Evolutionary conservation across 2,888 invertebrate genomes (phyloP).

Genomic region (Acleris cristana): DNA sequence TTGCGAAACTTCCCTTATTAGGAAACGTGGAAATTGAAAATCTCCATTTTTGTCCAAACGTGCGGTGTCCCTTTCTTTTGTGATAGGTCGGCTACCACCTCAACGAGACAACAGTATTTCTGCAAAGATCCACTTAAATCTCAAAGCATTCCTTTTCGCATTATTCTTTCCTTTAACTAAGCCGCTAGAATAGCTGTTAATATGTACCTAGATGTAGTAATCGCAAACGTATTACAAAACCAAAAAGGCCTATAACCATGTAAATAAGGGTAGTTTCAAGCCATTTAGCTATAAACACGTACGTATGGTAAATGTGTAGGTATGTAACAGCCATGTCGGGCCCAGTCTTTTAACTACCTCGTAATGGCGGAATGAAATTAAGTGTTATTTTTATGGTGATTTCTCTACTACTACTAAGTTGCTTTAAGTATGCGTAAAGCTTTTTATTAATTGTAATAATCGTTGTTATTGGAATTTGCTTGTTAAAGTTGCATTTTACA

Average conservation of each 20-base stretch:
- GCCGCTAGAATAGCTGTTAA: constrained; percentile 56
- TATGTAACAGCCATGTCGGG: constrained; percentile 69
- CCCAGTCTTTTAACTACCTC: constrained; percentile 77
- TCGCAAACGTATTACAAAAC: background rate
- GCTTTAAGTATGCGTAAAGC: constrained; percentile 79
- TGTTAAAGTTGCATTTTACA: constrained; percentile 7
- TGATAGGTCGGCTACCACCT: too few species aligned
- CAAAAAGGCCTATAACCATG: constrained; percentile 6
- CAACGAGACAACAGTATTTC: too few species aligned
- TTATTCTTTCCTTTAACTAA: constrained; percentile 55
- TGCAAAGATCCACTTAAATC: too few species aligned
- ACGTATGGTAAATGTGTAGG: constrained; percentile 59
- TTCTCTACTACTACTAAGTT: constrained; percentile 82
- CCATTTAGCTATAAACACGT: constrained; percentile 2
- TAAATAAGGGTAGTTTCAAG: constrained; percentile 6
- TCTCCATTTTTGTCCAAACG: too few species aligned
- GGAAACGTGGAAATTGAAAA: too few species aligned
- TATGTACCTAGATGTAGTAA: constrained; percentile 32
- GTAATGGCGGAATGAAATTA: constrained; percentile 82
- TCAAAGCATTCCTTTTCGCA: background rate
- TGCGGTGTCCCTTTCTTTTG: too few species aligned
- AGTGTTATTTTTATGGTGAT: constrained; percentile 84
- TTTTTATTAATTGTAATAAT: constrained; percentile 80
- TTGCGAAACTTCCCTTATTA: too few species aligned
- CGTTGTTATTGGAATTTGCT: constrained; percentile 34